Percentiles rank a stretch among this genome's conserved stretches.
These are phyloP conservation scores for Deilephila porcellus DNA, from an alignment of 2,888 invertebrate species.

Conservation along the genomic window DNA sequence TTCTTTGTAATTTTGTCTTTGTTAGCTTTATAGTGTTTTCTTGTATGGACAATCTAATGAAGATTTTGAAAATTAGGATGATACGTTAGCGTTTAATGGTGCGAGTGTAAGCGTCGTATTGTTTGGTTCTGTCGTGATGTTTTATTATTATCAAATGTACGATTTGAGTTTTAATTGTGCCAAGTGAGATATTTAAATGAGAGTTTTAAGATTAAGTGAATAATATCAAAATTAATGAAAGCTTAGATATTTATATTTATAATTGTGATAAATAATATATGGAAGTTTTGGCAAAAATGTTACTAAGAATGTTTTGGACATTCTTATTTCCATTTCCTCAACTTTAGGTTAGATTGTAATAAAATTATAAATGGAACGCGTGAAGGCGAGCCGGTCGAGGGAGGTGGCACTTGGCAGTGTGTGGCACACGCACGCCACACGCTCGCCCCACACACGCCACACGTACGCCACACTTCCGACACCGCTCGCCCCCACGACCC, in stretches of 20 bases:
- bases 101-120: slow-evolving; percentile 63
- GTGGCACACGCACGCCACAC: background rate
- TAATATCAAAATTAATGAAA: slow-evolving; percentile 81
- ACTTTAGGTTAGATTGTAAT: slow-evolving; percentile 67
- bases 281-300: slow-evolving; percentile 79
- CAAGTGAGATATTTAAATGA: slow-evolving; percentile 83
- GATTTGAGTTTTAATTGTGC: slow-evolving; percentile 82
- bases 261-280: slow-evolving; percentile 83
- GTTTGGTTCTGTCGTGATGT: slow-evolving; percentile 64
- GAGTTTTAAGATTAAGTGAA: slow-evolving; percentile 82
- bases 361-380: slow-evolving; percentile 48
- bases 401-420: background rate
- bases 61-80: slow-evolving; percentile 63
- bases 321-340: slow-evolving; percentile 67
- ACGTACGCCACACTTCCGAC: slow-evolving; percentile 30
- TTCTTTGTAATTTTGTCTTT: slow-evolving; percentile 82
- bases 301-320: slow-evolving; percentile 64
- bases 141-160: slow-evolving; percentile 72
- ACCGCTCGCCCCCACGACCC: slow-evolving; percentile 36
- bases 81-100: slow-evolving; percentile 68
- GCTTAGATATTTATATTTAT: slow-evolving; percentile 81
- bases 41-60: slow-evolving; percentile 67
- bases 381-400: slow-evolving; percentile 37
- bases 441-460: slow-evolving; percentile 29
- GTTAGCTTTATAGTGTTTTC: slow-evolving; percentile 82